These are phyloP conservation scores for Pagetopsis macropterus DNA, from an alignment of 2,797 vertebrate genomes.

Conservation along the genomic window DNA sequence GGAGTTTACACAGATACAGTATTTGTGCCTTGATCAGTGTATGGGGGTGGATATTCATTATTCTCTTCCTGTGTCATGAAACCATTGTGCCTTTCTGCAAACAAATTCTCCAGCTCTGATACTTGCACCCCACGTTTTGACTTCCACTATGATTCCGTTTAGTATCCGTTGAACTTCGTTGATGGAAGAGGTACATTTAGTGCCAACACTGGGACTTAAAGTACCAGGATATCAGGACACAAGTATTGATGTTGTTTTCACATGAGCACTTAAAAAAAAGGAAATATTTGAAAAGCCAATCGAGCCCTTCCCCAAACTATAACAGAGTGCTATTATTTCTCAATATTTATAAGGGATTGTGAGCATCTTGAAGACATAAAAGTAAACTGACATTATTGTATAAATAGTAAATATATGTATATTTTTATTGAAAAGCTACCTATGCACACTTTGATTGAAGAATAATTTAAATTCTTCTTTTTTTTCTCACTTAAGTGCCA, in stretches of 20 bases:
- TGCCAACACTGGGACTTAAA: slow-evolving; percentile 31
- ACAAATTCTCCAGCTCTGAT: slow-evolving; percentile 41
- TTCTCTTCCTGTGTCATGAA: slow-evolving; percentile 38
- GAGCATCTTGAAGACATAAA: slow-evolving; percentile 35
- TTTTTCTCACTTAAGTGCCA: slow-evolving; percentile 72
- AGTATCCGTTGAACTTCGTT: slow-evolving; percentile 54
- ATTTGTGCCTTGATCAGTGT: slow-evolving; percentile 56
- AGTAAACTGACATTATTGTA: slow-evolving; percentile 50
- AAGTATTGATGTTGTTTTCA: slow-evolving; percentile 27
- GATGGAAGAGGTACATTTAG: slow-evolving; percentile 36
- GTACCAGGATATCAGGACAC: slow-evolving; percentile 25
- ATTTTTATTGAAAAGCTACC: slow-evolving; percentile 68
- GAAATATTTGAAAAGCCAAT: slow-evolving; percentile 31
- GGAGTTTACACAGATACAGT: slow-evolving; percentile 15
- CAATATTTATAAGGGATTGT: slow-evolving; percentile 62
- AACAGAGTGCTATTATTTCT: slow-evolving; percentile 30
- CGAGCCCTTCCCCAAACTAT: slow-evolving; percentile 20
- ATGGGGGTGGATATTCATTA: slow-evolving; percentile 24
- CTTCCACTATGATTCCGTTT: slow-evolving; percentile 16
- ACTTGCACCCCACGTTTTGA: slow-evolving; percentile 26
- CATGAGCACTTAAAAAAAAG: slow-evolving; percentile 66
- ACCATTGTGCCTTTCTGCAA: slow-evolving; percentile 70
- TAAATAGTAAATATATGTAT: slow-evolving; percentile 68
- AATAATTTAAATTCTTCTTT: slow-evolving; percentile 40
- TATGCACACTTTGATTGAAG: slow-evolving; percentile 62